These are phyloP conservation scores for Drosophila gunungcola DNA, from an alignment of 1,140 invertebrate species.

Conservation along the genomic window DNA sequence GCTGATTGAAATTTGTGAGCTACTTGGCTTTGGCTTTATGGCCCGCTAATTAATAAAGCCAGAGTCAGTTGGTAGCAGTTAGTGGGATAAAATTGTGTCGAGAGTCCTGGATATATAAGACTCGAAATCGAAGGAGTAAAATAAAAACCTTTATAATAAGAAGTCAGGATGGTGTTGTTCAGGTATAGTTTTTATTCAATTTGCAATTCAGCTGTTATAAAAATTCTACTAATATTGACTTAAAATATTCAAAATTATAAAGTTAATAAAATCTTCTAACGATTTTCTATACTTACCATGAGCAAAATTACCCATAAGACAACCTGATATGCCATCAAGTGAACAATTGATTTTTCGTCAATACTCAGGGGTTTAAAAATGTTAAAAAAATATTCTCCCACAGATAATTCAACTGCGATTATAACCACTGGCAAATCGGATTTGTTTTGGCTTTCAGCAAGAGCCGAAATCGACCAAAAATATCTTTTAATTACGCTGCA, in stretches of 20 bases:
- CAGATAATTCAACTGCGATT: slow-evolving; percentile 23
- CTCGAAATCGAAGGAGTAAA: slow-evolving; percentile 15
- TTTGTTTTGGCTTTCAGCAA: slow-evolving; percentile 67
- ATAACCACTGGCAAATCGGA: slow-evolving; percentile 33
- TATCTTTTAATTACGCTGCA: slow-evolving; percentile 70
- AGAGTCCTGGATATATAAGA: slow-evolving; percentile 20
- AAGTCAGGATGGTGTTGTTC: background rate
- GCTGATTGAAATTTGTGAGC: slow-evolving; percentile 77
- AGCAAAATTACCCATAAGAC: background rate
- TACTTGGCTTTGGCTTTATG: slow-evolving; percentile 75
- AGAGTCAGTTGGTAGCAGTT: slow-evolving; percentile 32
- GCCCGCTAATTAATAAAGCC: slow-evolving; percentile 68
- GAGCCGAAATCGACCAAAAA: slow-evolving; percentile 31
- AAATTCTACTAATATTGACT: too few relatives aligned
- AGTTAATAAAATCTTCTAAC: background rate
- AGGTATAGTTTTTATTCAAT: too few relatives aligned
- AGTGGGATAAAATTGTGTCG: slow-evolving; percentile 18
- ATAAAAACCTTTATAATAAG: background rate
- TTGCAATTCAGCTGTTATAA: too few relatives aligned
- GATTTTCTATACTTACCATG: background rate
- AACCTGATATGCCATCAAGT: slow-evolving; percentile 7
- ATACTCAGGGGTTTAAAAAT: background rate
- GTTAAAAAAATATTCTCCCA: slow-evolving; percentile 24
- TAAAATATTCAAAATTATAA: too few relatives aligned
- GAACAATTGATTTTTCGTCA: slow-evolving; percentile 11